Base-by-base conservation (phyloP, 2,797 vertebrate genomes). In the Manis pentadactyla region DNA sequence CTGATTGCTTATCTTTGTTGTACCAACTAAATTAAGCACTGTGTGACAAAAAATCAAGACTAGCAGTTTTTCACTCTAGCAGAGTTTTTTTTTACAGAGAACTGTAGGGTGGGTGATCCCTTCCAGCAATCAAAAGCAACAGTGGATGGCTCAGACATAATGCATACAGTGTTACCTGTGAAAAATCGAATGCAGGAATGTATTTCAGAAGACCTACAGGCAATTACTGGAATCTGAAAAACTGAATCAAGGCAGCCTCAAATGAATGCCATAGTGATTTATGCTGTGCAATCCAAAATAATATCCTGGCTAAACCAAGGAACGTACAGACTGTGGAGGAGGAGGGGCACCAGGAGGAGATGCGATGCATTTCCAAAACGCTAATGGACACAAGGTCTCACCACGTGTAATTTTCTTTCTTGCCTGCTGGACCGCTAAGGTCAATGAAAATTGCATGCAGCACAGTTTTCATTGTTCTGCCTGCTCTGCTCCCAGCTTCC, bases 341-440 rank as follows among this genome's bases (percentile, higher is more conserved):
- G 29, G 59, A 84, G 31, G 79, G n/a, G 27, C 29, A 87, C 68
- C 57, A 5, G 15, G 78, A 73, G 59, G 78, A 29, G 42, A 68
- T 59, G 31, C 19, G 82, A 90, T 95, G 85, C 42, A 37, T 74
- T 95, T 95, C 83, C 55, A 55, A 93, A 92, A 95, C 83, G 29
- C 49, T 96, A 85, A 93, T 64, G 74, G 81, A 55, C 69, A 49
- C 0, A 0, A 53, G 73, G 75, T 55, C 55, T 89, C 59, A 68
- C 34, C 5, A 0, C 1, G 0, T 51, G 9, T 49, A 74, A 57
- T 87, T 92, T 92, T 77, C 88, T 94, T 95, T 87, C 69, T 74
- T 79, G 37, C 61, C 55, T 69, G 34, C 93, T 69, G 74, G 85
- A 85, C 79, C 83, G 83, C 79, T 87, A 73, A 94, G 34, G 75